These are phyloP conservation scores for Apostichopus parvimensis DNA, from an alignment of 35 echinoderm and acorn worm species.

Conservation along the genomic window DNA sequence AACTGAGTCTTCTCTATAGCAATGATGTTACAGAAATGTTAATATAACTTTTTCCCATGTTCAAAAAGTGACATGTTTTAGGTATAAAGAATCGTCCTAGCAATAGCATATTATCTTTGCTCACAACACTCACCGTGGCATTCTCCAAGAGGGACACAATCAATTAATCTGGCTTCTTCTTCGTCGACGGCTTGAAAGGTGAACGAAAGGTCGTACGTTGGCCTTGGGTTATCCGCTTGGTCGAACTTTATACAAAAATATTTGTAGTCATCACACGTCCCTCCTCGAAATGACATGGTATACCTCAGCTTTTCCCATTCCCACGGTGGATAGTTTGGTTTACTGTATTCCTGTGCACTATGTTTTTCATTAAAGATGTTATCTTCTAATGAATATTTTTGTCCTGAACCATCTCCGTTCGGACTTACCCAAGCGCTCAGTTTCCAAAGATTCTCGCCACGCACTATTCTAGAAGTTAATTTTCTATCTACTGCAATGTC, in stretches of 20 bases:
- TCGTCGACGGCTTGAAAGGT: slow-evolving; percentile 23
- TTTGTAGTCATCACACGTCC: slow-evolving; percentile 45
- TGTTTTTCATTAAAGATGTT: slow-evolving; percentile 24
- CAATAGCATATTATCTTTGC: no score
- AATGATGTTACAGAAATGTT: no score
- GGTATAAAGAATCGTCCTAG: no score
- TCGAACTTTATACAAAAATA: slow-evolving; percentile 36
- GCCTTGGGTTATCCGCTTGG: slow-evolving; percentile 23
- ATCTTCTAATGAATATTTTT: slow-evolving; percentile 19
- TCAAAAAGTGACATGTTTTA: no score
- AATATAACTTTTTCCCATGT: no score
- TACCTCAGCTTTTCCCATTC: slow-evolving; percentile 20
- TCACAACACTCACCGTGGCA: slow-evolving; percentile 23
- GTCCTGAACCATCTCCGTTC: slow-evolving; percentile 36
- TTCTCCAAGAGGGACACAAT: slow-evolving; percentile 49
- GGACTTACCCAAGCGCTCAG: slow-evolving; percentile 46
- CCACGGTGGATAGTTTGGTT: slow-evolving; percentile 33
- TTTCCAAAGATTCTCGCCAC: slow-evolving; percentile 55
- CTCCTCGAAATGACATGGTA: slow-evolving; percentile 19
- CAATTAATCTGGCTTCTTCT: not conserved
- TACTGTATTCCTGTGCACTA: not conserved
- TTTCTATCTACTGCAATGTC: slow-evolving; percentile 25
- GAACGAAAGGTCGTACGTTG: slow-evolving; percentile 12
- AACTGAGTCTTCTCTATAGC: no score
- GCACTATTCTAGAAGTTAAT: slow-evolving; percentile 34